Percentiles rank a stretch among this genome's conserved stretches.
These are phyloP conservation scores for Vesta saturnalis DNA, from an alignment of 2,888 invertebrate genomes.

Conservation along the genomic window DNA sequence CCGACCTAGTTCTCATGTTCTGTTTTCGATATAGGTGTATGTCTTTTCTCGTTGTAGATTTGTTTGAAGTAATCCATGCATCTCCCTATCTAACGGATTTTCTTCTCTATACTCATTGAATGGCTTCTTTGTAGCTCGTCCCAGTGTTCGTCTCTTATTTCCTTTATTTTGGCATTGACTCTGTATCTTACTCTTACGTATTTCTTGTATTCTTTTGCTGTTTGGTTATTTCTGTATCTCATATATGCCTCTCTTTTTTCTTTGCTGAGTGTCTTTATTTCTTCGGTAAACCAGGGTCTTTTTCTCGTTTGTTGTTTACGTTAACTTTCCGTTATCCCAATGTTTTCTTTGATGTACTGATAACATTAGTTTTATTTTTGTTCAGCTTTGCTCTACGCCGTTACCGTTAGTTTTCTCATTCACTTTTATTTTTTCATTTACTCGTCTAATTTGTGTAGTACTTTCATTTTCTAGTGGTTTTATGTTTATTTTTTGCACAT, in stretches of 20 bases:
- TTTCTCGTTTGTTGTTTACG: not conserved
- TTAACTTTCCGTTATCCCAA: not conserved
- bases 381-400: not conserved
- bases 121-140: not conserved
- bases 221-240: not conserved
- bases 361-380: not conserved
- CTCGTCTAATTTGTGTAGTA: not conserved
- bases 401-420: not conserved
- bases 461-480: no score
- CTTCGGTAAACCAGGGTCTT: no score
- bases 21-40: no score
- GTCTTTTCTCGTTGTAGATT: no score
- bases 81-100: not conserved
- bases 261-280: not conserved
- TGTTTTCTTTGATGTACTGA: not conserved
- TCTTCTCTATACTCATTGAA: not conserved
- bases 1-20: not conserved
- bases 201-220: not conserved
- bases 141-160: no score
- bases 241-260: not conserved
- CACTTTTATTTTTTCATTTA: constrained; percentile 1
- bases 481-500: constrained; percentile 4
- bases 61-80: not conserved
- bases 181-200: no score
- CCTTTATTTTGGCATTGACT: not conserved